These are phyloP conservation scores for Tringa solitaria DNA, from an alignment of 2,113 vertebrate species.

Conservation along the genomic window DNA sequence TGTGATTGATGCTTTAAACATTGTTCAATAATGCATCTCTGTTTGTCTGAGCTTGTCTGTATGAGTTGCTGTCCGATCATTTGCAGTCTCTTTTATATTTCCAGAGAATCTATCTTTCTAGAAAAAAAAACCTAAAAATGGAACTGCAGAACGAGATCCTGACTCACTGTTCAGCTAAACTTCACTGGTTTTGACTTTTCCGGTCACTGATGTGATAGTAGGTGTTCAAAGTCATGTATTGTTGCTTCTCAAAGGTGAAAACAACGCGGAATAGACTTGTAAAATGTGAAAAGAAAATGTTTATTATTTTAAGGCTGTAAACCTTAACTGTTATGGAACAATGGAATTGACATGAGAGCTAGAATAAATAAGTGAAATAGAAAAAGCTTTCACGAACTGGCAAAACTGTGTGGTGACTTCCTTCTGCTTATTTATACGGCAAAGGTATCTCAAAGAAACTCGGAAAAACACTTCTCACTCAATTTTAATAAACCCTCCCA, in stretches of 20 bases:
- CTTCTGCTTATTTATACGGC: background rate
- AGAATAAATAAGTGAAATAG: slow-evolving; percentile 60
- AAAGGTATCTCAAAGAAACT: background rate
- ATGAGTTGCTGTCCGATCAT: background rate
- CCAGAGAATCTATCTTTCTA: slow-evolving; percentile 40
- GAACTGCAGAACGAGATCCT: slow-evolving; percentile 1
- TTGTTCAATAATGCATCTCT: background rate
- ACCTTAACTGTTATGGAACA: slow-evolving; percentile 25
- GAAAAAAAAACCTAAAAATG: background rate
- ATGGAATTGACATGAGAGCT: slow-evolving; percentile 48
- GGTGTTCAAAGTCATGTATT: slow-evolving; percentile 49
- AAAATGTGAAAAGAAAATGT: slow-evolving; percentile 34
- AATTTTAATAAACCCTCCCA: background rate
- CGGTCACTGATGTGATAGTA: slow-evolving; percentile 43
- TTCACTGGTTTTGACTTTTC: slow-evolving; percentile 7
- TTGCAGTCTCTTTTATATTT: slow-evolving; percentile 16
- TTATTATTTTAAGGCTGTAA: slow-evolving; percentile 57
- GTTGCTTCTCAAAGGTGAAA: slow-evolving; percentile 52
- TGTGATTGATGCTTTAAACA: background rate
- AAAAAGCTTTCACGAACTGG: slow-evolving; percentile 25
- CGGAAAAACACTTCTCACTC: background rate
- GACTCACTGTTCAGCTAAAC: slow-evolving; percentile 17
- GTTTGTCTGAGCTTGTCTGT: slow-evolving; percentile 8
- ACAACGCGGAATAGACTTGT: slow-evolving; percentile 16
- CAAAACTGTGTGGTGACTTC: slow-evolving; percentile 1